Conservation (phyloP, 92 coral and sea anemone species). For the Zoanthus sociatus region DNA sequence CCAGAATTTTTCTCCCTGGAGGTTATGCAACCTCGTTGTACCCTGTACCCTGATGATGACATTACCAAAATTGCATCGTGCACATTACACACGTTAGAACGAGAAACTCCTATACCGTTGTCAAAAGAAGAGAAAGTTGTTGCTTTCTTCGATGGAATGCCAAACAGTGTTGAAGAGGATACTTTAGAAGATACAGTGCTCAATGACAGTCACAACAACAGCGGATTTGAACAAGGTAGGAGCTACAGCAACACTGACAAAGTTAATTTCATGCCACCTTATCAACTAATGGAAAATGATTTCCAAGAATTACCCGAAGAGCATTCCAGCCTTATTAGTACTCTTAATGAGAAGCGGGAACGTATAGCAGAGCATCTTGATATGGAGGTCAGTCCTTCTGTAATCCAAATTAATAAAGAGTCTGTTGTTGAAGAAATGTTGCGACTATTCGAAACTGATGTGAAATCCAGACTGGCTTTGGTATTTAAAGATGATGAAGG, state of each 20-base stretch:
- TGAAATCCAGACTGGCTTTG: constrained; percentile 3
- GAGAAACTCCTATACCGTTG: not conserved
- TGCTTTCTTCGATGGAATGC: not conserved
- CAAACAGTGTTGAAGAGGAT: constrained; percentile 9
- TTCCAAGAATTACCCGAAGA: constrained; percentile 2
- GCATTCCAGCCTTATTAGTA: not conserved
- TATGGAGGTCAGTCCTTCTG: not conserved
- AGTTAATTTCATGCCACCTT: constrained; percentile 4
- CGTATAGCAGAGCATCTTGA: constrained; percentile 16
- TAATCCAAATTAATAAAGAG: constrained; percentile 12
- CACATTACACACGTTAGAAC: constrained; percentile 9
- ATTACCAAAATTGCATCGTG: not conserved
- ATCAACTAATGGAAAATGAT: constrained; percentile 14
- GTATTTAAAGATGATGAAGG: constrained; percentile 45
- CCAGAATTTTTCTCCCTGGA: not conserved
- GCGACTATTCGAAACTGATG: constrained; percentile 4
- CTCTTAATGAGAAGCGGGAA: constrained; percentile 14
- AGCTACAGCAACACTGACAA: not conserved
- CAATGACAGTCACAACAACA: not conserved
- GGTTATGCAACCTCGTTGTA: not conserved
- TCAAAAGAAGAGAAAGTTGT: constrained; percentile 12
- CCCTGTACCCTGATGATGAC: constrained; percentile 14
- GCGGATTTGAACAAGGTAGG: constrained; percentile 2
- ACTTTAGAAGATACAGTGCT: constrained; percentile 9
- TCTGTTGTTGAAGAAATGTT: constrained; percentile 1